Base-by-base conservation (phyloP, 2,888 invertebrate genomes). In the Calameuta idolon region DNA sequence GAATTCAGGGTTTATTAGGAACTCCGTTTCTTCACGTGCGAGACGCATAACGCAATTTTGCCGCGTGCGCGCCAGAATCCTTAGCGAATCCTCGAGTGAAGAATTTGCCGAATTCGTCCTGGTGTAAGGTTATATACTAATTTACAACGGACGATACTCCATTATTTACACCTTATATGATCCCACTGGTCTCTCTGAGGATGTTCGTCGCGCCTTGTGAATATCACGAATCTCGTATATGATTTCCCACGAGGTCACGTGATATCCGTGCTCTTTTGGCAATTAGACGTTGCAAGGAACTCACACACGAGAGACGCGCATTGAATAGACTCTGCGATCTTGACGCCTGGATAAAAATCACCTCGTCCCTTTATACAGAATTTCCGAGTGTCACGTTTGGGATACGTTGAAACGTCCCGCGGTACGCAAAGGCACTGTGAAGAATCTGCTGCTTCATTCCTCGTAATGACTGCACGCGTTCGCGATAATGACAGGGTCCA, bases 401-500 rank as follows among this genome's bases (percentile, higher is more conserved):
- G 9, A 55, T 55, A 15, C 55, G 23, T 55, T 55, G 55, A 55
- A 55, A 55, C 23, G 55, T 55, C 55, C 15, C 55, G 23, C 55
- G 55, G 23, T 55, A 55, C 55, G 55, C 55, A 55, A 55, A 55
- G 55, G 23, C 55, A 55, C 55, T 55, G 55, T 55, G 55, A 23
- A 71, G 23, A 83, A 76, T 69, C 75, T 31, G 78, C 37, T 78
- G 81, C 79, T 80, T 80, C 74, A 79, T 83, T 83, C 80, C 82
- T 79, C 84, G 79, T 81, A 81, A 77, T 78, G 79, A 79, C 82
- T 83, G 37, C 73, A 76, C 76, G 76, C 76, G 76, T 76, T 15
- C 71, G 79, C 55, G 55, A 55, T 55, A 55, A 55, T 55, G 55
- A 55, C 55, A 76, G 79, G 79, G 68, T 78, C 80, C 79, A 71